phyloP scores from a whole-genome alignment of 1,140 invertebrate genomes.

The Ooceraea biroi region DNA sequence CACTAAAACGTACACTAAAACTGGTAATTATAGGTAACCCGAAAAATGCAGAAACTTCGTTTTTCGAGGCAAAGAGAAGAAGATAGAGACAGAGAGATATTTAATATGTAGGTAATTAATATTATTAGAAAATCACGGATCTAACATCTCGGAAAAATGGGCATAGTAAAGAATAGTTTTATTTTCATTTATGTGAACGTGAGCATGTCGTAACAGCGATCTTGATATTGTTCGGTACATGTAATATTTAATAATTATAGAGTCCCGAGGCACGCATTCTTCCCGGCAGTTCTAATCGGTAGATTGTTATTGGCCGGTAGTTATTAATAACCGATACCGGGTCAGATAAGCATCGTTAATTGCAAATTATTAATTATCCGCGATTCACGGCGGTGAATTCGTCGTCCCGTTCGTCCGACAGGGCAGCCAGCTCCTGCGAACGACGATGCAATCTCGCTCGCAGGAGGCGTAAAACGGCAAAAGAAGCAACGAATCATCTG shows the following conservation, averaged over 20 bases:
- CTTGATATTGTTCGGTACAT: not conserved
- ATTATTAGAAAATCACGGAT: not conserved
- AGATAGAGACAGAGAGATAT: too few species aligned
- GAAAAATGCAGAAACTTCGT: not conserved
- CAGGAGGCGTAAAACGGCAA: conserved; percentile 5
- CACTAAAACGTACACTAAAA: not conserved
- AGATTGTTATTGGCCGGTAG: conserved; percentile 35
- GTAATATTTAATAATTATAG: not conserved
- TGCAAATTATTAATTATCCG: conserved; percentile 39
- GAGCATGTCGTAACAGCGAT: not conserved
- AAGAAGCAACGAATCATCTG: not conserved
- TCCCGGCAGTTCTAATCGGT: conserved; percentile 22
- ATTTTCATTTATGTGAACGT: not conserved
- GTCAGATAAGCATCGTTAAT: conserved; percentile 40
- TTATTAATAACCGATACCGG: conserved; percentile 19
- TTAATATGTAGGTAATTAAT: too few species aligned
- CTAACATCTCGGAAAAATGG: not conserved
- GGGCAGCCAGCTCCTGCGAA: conserved; percentile 10
- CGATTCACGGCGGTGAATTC: not conserved
- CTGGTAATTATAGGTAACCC: not conserved
- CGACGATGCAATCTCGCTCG: conserved; percentile 24
- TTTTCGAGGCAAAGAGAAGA: too few species aligned
- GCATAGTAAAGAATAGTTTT: not conserved
- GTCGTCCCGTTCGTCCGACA: not conserved
- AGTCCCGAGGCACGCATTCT: not conserved